phyloP scores from a whole-genome alignment of 2,113 vertebrate species.

The Acanthisitta chloris region DNA sequence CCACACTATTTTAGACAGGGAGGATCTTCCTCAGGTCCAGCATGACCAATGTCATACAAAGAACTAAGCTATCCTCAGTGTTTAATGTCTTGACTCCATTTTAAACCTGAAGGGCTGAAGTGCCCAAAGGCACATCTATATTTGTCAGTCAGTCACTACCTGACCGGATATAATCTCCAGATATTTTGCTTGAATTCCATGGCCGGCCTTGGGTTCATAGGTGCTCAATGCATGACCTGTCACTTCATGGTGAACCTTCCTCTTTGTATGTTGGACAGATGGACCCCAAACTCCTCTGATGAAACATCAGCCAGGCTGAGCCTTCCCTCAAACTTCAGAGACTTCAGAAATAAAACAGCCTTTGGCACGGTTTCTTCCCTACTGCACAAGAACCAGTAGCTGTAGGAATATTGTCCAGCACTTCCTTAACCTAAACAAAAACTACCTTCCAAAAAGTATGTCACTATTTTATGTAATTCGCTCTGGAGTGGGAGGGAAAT shows the following conservation, averaged over 20 bases:
- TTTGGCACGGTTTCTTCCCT: not conserved
- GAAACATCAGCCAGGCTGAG: not conserved
- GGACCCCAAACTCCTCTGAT: not conserved
- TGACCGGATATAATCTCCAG: not conserved
- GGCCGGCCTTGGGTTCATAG: not conserved
- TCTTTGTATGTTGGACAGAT: not conserved
- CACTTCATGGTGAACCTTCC: not conserved
- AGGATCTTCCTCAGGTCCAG: not conserved
- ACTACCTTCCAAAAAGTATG: not conserved
- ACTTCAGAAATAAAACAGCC: not conserved
- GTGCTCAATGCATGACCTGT: not conserved
- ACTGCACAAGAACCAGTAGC: not conserved
- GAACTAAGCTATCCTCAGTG: not conserved
- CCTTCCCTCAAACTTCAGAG: not conserved
- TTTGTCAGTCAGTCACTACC: not conserved
- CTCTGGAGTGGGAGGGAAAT: not conserved
- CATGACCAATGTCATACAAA: not conserved
- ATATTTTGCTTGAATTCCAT: not conserved
- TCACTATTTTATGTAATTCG: not conserved
- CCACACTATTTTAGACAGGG: not conserved
- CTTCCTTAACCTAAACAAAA: not conserved
- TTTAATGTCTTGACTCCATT: fast-evolving
- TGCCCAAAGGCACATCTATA: not conserved
- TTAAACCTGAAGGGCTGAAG: not conserved
- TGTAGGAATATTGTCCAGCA: not conserved